Evolutionary conservation across 2,797 vertebrate genomes (phyloP).

Genomic region (Alosa sapidissima): DNA sequence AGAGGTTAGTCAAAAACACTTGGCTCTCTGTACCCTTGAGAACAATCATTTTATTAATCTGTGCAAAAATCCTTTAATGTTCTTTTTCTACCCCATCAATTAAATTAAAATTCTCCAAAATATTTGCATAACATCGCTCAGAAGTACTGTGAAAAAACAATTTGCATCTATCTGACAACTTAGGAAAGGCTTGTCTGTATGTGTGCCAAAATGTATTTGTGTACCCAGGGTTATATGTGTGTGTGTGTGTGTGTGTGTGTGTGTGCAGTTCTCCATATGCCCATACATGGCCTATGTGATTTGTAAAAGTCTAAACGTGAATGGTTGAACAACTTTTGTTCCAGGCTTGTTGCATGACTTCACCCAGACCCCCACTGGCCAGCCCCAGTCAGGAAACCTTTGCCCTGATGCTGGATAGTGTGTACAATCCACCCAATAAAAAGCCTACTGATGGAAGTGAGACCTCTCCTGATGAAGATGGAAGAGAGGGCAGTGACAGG

Average conservation of each 20-base stretch:
- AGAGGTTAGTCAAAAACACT: slow-evolving; percentile 34
- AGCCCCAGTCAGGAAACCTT: not conserved
- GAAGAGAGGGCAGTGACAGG: slow-evolving; percentile 20
- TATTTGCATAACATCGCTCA: slow-evolving; percentile 32
- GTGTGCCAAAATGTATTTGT: no score
- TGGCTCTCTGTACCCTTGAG: slow-evolving; percentile 26
- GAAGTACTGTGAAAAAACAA: slow-evolving; percentile 23
- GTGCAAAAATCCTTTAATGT: slow-evolving; percentile 14
- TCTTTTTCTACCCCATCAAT: slow-evolving; percentile 24
- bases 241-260: not conserved
- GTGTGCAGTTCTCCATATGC: no score
- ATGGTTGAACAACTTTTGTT: not conserved
- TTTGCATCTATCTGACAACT: slow-evolving; percentile 15
- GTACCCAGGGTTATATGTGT: not conserved
- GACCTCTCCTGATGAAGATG: slow-evolving; percentile 31
- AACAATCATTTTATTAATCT: slow-evolving; percentile 35
- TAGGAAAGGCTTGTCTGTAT: not conserved
- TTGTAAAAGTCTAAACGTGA: not conserved
- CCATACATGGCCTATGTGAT: no score
- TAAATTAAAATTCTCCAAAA: slow-evolving; percentile 27
- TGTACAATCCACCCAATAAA: not conserved
- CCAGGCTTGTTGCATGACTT: not conserved
- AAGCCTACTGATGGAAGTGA: not conserved
- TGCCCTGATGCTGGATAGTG: not conserved
- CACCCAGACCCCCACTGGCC: not conserved